Base-by-base conservation (phyloP, 2,888 invertebrate species). In the Odontocerum albicorne region DNA sequence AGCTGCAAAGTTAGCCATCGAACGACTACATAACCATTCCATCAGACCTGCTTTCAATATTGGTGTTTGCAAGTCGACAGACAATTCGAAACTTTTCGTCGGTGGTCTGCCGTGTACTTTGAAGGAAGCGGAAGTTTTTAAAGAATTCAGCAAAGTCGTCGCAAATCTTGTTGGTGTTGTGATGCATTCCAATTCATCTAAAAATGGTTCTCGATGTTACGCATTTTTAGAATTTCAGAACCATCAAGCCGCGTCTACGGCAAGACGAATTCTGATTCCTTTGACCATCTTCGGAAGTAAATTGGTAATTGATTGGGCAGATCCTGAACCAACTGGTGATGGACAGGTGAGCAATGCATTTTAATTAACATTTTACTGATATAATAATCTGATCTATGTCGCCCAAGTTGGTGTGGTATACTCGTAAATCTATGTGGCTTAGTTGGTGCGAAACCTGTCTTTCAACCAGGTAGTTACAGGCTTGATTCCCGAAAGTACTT, bases 261-360 rank as follows among this genome's bases (percentile, higher is more conserved):
- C 88, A 1, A 73, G 88, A 7, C 71, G 87, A 6, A 76, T 79
- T 43, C 72, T 89, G 8, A 77, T 84, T 19, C 84, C 84, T 0
- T 75, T 84, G 13, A 74, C 75, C 59, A 71, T 90, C 27, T 88
- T 88, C 86, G 77, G 85, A 64, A 75, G 79, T 15, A 82, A 85
- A 33, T 79, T 92, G 36, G 82, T 82, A 55, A 88, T 92, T 1
- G 92, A 94, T 68, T 94, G 93, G 94, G 92, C 93, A 0, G 88
- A 22, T n/a, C 55, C 51, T 13, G 45, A 45, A 22, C 27, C 38
- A 4, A 2, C 16, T 1, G 17, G 21, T 8, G 74, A 84, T 22
- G 20, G 27, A 3, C 22, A 39, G 1, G 16, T 38, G n/a, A n/a
- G n/a, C n/a, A n/a, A n/a, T n/a, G n/a, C n/a, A n/a, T n/a, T n/a